Percentiles rank a stretch among this genome's conserved stretches.
These are phyloP conservation scores for Paralichthys olivaceus DNA, from an alignment of 2,113 vertebrate genomes.

Conservation along the genomic window DNA sequence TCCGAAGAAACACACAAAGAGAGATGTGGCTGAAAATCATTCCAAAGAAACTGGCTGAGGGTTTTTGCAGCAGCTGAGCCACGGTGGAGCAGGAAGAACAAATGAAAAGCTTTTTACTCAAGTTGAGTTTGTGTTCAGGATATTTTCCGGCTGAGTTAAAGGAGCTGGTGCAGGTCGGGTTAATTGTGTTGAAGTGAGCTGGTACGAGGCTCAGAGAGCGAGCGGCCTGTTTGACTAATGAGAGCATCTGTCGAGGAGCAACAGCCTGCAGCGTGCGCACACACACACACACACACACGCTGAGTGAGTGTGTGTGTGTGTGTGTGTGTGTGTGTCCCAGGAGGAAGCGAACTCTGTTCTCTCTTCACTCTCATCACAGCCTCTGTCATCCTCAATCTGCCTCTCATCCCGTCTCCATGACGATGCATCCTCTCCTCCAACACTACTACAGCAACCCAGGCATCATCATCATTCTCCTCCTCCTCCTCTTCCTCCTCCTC, in stretches of 20 bases:
- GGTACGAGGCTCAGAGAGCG: slow-evolving; percentile 27
- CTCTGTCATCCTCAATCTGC: slow-evolving; percentile 68
- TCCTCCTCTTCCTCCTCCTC: not conserved
- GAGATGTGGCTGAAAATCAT: no score
- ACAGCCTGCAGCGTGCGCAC: not conserved
- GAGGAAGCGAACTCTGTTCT: slow-evolving; percentile 57
- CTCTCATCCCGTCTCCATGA: slow-evolving; percentile 58
- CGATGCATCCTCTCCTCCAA: slow-evolving; percentile 23
- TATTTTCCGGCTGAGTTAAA: slow-evolving; percentile 6
- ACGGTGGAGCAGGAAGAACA: no score
- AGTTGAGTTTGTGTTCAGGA: no score
- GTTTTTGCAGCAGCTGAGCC: not conserved
- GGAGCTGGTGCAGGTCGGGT: slow-evolving; percentile 56
- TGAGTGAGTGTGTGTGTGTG: no score
- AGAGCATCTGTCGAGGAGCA: slow-evolving; percentile 67
- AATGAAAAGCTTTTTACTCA: no score
- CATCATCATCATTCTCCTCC: not conserved
- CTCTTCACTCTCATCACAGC: slow-evolving; percentile 65
- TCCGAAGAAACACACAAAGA: no score
- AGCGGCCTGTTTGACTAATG: slow-evolving; percentile 73
- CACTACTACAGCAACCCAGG: not conserved
- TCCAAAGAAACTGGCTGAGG: not conserved
- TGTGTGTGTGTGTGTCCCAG: slow-evolving; percentile 29
- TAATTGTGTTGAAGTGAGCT: slow-evolving; percentile 69
- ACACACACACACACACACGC: slow-evolving; percentile 7